These are phyloP conservation scores for Stegodyphus mimosarum DNA, from an alignment of 1,140 invertebrate genomes.

Conservation along the genomic window DNA sequence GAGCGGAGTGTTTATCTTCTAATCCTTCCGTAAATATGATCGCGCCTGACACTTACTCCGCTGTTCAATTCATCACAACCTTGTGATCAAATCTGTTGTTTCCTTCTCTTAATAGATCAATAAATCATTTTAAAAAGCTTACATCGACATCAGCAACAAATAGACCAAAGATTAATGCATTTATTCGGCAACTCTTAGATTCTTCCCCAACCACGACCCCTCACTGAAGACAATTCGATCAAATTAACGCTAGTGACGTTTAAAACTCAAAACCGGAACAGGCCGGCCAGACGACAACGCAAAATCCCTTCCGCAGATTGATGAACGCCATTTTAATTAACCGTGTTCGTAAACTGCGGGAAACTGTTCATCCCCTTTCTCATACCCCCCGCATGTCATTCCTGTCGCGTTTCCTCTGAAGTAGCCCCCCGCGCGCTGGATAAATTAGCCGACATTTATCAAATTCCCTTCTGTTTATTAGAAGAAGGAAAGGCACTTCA, in stretches of 20 bases:
- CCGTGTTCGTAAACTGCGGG: background rate
- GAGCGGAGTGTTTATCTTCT: too few relatives aligned
- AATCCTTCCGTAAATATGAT: too few relatives aligned
- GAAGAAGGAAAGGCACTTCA: background rate
- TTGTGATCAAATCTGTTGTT: too few relatives aligned
- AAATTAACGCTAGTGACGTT: background rate
- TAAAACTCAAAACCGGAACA: background rate
- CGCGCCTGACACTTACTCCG: too few relatives aligned
- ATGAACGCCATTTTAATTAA: background rate
- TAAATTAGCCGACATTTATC: conserved; percentile 1
- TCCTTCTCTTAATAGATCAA: too few relatives aligned
- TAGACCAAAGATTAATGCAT: too few relatives aligned
- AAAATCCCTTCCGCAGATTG: background rate
- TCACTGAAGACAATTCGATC: too few relatives aligned
- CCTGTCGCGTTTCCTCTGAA: background rate
- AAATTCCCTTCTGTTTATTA: background rate
- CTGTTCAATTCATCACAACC: too few relatives aligned
- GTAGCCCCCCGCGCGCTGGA: background rate
- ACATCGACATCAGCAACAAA: too few relatives aligned
- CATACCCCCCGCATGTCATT: background rate
- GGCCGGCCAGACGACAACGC: background rate
- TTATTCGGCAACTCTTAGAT: too few relatives aligned
- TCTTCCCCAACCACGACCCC: too few relatives aligned
- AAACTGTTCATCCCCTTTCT: background rate
- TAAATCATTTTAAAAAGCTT: too few relatives aligned